Percentiles rank a stretch among this genome's conserved stretches.
Conservation (phyloP, 1,140 invertebrate genomes). For the Galleria mellonella region DNA sequence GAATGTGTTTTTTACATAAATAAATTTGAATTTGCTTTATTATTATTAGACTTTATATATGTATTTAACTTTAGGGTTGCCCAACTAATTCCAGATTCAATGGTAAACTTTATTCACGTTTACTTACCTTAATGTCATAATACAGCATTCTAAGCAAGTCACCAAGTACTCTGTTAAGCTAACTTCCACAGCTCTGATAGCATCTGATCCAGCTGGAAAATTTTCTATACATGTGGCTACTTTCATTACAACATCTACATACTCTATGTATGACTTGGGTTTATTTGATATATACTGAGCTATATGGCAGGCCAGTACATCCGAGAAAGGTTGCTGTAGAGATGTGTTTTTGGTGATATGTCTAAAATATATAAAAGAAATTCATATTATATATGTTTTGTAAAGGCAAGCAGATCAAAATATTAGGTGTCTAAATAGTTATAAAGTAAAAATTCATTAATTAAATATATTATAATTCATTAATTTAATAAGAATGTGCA, state of each 20-base stretch:
- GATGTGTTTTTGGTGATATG: slow-evolving; percentile 31
- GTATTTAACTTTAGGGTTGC: too few relatives aligned
- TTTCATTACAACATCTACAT: slow-evolving; percentile 22
- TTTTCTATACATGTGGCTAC: slow-evolving; percentile 40
- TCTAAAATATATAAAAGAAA: slow-evolving; percentile 31
- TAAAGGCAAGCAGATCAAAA: too few relatives aligned
- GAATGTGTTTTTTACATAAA: too few relatives aligned
- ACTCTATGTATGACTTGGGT: slow-evolving; percentile 18
- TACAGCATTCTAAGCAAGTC: slow-evolving; percentile 27
- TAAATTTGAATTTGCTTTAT: too few relatives aligned
- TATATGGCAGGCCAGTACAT: slow-evolving; percentile 24
- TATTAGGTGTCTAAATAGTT: too few relatives aligned
- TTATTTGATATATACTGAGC: slow-evolving; percentile 3
- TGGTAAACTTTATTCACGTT: too few relatives aligned
- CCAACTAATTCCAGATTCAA: too few relatives aligned
- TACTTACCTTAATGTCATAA: slow-evolving; percentile 27
- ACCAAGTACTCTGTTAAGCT: slow-evolving; percentile 25
- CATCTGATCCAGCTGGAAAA: slow-evolving; percentile 28
- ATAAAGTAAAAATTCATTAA: too few relatives aligned
- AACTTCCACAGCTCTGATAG: slow-evolving; percentile 27
- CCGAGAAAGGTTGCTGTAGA: slow-evolving; percentile 31
- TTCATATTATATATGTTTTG: too few relatives aligned
- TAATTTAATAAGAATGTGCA: too few relatives aligned
- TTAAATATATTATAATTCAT: too few relatives aligned
- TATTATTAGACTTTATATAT: too few relatives aligned